Conservation (phyloP, 2,888 invertebrate species). For the Hartigia nigra region DNA sequence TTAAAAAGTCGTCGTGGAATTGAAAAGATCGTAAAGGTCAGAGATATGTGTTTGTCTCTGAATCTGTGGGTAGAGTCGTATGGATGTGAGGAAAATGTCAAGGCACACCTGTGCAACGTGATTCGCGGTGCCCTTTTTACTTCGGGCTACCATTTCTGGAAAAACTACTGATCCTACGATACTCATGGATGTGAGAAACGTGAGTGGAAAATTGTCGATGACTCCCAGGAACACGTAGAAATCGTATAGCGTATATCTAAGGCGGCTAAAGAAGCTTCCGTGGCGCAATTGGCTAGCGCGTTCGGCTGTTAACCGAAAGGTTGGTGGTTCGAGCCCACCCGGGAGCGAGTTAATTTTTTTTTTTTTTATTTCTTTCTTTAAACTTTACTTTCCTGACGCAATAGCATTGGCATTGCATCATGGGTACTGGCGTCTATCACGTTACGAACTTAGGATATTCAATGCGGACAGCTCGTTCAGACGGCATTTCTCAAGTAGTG, state of each 20-base stretch:
- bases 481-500: background rate
- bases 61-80: background rate
- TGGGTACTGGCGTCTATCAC: background rate
- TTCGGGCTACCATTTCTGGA: background rate
- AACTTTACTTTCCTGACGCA: background rate
- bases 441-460: background rate
- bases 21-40: background rate
- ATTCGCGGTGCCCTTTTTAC: background rate
- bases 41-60: background rate
- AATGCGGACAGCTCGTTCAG: background rate
- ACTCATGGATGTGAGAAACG: background rate
- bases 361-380: background rate
- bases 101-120: constrained; percentile 32
- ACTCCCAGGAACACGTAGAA: background rate
- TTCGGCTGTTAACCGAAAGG: constrained; percentile 99
- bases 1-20: background rate
- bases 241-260: background rate
- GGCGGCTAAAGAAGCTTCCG: constrained; percentile 69
- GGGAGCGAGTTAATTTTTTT: constrained; percentile 77
- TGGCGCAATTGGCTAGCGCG: constrained; percentile 98
- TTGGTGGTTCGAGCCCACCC: constrained; percentile 98
- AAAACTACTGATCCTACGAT: background rate
- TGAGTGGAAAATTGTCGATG: background rate
- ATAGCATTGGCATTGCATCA: background rate
- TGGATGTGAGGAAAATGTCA: constrained; percentile 42